Evolutionary conservation across 1,140 invertebrate genomes (phyloP), one percentile per base, ranked within the genome.

Genomic region (Nebria ingens): DNA sequence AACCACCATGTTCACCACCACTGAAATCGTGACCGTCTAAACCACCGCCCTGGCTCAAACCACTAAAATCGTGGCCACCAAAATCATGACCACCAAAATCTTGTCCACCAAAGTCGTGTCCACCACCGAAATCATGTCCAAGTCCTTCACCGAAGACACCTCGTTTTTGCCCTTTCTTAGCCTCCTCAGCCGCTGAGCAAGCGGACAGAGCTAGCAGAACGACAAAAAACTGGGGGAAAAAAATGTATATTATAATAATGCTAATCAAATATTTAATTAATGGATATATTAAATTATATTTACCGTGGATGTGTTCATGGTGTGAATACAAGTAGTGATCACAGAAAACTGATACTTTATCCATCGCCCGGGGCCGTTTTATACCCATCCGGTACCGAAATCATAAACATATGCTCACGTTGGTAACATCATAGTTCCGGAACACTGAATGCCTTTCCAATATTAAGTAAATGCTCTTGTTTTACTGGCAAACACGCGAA

Each of bases 1-100:
- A 55, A 22, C 23, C 52, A 11, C 55, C 55, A 51, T 56, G 57
- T 15, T 49, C 49, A 20, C 23, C 54, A 9, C 53, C 53, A 1
- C 56, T 58, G 2, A 54, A 49, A 1, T 29, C 40, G 13, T 34
- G 50, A 56, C 62, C n/a, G n/a, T n/a, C n/a, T n/a, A n/a, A n/a
- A n/a, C n/a, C 63, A n/a, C 42, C 53, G 12, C 17, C 40, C 17
- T 12, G 15, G 15, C 40, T 45, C 17, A 29, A 29, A 29, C 13
- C 25, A 29, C 25, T 29, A 29, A 29, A 29, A 29, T 29, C 25
- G 25, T 45, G 40, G 6, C 40, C 40, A 45, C 52, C 52, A 29
- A 13, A 2, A 17, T 9, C 4, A 17, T 19, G 13, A 25, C 21
- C 21, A n/a, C 52, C 52, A 4, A 53, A 25, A 15, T n/a, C 13